phyloP scores from a whole-genome alignment of 2,797 vertebrate genomes.

The Rhinoraja longicauda region DNA sequence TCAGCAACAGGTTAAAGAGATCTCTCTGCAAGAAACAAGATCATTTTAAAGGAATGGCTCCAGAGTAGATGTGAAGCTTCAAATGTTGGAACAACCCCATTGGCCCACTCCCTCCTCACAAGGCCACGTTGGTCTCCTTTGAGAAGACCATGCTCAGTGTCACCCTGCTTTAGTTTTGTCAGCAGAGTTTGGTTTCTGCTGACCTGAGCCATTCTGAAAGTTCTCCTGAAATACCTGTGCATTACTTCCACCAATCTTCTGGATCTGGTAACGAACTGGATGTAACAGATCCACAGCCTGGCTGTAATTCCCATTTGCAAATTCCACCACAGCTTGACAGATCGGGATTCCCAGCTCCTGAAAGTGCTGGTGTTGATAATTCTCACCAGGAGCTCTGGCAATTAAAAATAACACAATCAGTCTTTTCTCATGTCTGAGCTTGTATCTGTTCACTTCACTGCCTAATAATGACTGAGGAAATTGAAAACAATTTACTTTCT shows the following conservation, averaged over 20 bases:
- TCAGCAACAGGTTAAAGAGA: conserved; percentile 80
- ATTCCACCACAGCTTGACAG: conserved; percentile 79
- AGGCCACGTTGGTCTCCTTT: neutral
- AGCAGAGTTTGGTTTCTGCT: neutral
- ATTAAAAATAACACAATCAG: neutral
- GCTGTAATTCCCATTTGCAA: conserved; percentile 68
- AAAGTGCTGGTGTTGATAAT: conserved; percentile 66
- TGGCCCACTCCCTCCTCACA: neutral
- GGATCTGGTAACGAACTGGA: conserved; percentile 71
- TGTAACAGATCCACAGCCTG: conserved; percentile 69
- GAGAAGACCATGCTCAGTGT: neutral
- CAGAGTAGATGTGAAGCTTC: neutral
- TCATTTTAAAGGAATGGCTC: neutral
- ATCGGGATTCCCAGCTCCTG: conserved; percentile 68
- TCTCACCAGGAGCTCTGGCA: conserved; percentile 70
- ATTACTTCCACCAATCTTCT: conserved; percentile 77
- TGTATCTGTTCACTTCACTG: neutral
- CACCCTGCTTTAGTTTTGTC: neutral
- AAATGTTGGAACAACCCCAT: neutral
- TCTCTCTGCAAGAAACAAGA: conserved; percentile 69
- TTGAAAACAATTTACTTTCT: neutral
- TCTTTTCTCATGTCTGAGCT: neutral
- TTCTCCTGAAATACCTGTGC: conserved; percentile 70
- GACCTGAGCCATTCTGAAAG: neutral
- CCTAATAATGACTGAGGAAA: neutral